These are phyloP conservation scores for Marcusenius ussheri DNA, from an alignment of 2,113 vertebrate species.

Conservation along the genomic window DNA sequence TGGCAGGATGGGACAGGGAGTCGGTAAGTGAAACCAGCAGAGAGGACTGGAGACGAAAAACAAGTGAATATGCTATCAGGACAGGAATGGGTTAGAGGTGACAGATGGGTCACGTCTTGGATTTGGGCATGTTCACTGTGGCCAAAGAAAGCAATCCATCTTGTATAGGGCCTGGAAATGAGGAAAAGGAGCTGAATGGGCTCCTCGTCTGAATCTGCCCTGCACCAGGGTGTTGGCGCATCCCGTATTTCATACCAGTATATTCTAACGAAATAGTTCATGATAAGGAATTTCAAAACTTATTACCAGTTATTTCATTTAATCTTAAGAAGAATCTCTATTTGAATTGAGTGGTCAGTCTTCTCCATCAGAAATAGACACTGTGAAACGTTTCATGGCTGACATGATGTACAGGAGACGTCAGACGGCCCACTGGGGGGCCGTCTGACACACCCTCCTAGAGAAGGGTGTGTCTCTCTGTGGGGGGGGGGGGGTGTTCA, in stretches of 20 bases:
- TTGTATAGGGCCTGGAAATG: neutral
- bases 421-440: too few relatives aligned
- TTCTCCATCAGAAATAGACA: neutral
- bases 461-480: neutral
- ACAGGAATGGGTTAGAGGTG: neutral
- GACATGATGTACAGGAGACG: neutral
- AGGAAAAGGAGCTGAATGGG: neutral
- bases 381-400: neutral
- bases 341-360: neutral
- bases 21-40: neutral
- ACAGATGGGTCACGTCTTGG: neutral
- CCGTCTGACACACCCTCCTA: neutral
- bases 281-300: neutral
- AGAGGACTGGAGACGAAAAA: neutral
- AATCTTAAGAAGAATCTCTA: neutral
- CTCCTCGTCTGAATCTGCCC: neutral
- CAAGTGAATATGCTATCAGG: neutral
- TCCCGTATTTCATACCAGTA: neutral
- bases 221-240: neutral
- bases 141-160: neutral
- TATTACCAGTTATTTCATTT: neutral
- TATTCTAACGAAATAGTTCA: neutral
- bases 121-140: neutral
- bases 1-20: neutral
- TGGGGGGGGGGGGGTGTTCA: neutral